These are phyloP conservation scores for Smittia sp. DNA, from an alignment of 2,888 invertebrate species.

Conservation along the genomic window DNA sequence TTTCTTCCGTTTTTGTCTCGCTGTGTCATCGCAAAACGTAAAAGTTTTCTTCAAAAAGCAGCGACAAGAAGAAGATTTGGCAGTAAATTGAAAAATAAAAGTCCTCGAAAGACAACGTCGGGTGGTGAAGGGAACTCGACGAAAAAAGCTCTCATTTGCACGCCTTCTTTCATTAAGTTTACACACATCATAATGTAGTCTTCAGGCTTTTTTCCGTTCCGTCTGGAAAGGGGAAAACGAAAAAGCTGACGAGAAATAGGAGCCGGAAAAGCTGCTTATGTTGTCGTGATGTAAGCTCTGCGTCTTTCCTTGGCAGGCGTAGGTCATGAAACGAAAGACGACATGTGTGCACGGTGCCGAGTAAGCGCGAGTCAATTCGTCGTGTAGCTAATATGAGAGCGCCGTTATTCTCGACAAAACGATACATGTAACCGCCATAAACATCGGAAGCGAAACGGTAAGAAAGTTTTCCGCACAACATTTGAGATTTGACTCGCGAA, in stretches of 20 bases:
- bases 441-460: not conserved
- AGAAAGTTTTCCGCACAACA: too few species aligned
- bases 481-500: too few species aligned
- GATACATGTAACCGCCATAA: not conserved
- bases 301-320: not conserved
- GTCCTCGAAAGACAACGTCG: slow-evolving; percentile 14
- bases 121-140: not conserved
- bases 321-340: not conserved
- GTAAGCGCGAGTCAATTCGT: not conserved
- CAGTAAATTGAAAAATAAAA: slow-evolving; percentile 24
- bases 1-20: not conserved
- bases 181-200: slow-evolving; percentile 27
- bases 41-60: not conserved
- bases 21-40: slow-evolving; percentile 5
- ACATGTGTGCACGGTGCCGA: not conserved
- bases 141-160: slow-evolving; percentile 29
- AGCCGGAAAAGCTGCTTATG: not conserved
- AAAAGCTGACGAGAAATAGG: not conserved
- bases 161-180: slow-evolving; percentile 30
- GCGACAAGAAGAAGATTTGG: not conserved
- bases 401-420: slow-evolving; percentile 2
- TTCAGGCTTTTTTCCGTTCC: not conserved
- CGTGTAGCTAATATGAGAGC: not conserved
- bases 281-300: not conserved
- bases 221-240: not conserved